Conservation (phyloP, 2,113 vertebrate genomes). For the Argyrosomus japonicus region DNA sequence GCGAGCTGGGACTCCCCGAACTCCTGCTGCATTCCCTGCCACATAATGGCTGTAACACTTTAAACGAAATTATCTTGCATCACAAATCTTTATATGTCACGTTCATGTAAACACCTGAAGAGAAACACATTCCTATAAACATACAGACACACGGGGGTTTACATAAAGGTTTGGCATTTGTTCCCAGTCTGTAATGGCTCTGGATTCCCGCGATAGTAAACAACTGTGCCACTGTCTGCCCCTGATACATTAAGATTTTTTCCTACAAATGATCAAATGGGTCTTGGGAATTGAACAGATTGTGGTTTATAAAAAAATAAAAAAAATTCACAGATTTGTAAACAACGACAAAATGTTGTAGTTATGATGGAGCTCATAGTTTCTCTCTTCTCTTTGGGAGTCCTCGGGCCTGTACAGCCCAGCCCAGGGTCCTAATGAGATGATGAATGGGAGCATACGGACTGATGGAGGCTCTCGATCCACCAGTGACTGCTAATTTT, state of each 20-base stretch:
- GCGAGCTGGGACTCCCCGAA: constrained; percentile 42
- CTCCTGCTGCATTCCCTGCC: constrained; percentile 42
- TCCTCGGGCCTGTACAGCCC: constrained; percentile 36
- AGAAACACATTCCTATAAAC: constrained; percentile 29
- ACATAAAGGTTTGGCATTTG: constrained; percentile 65
- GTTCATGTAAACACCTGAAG: constrained; percentile 63
- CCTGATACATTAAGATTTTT: constrained; percentile 58
- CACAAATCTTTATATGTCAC: constrained; percentile 59
- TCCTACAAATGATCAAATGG: constrained; percentile 52
- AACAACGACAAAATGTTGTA: constrained; percentile 63
- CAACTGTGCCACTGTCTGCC: constrained; percentile 67
- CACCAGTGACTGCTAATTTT: constrained; percentile 80
- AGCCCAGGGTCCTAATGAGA: constrained; percentile 77
- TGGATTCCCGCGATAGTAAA: constrained; percentile 66
- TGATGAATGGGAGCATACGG: constrained; percentile 80
- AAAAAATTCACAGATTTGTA: constrained; percentile 67
- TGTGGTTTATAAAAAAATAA: constrained; percentile 59
- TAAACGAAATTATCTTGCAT: constrained; percentile 57
- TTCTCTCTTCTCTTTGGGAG: constrained; percentile 52
- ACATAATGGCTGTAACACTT: constrained; percentile 52
- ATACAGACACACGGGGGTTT: constrained; percentile 44
- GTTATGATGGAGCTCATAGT: constrained; percentile 54
- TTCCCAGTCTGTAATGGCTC: constrained; percentile 53
- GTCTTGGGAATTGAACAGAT: constrained; percentile 67
- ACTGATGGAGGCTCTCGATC: constrained; percentile 74